A percentile compares a stretch with the other conserved stretches of the same genome.
phyloP scores from a whole-genome alignment of 2,888 invertebrate species.

The Sinopyrophorus schimmeli region DNA sequence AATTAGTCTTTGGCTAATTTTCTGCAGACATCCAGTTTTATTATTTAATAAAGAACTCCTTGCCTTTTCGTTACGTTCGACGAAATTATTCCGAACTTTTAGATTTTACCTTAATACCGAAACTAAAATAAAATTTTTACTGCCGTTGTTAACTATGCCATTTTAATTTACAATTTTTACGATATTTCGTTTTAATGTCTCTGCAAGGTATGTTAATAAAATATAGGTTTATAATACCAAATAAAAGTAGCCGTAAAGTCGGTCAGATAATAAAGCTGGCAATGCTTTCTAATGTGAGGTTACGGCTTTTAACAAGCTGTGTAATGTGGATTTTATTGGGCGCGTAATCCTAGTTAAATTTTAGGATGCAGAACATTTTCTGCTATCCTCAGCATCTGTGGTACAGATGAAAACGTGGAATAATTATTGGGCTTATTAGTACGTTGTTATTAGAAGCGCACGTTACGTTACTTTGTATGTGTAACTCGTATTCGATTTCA shows the following conservation, averaged over 20 bases:
- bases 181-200: constrained; percentile 30
- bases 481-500: too few species aligned
- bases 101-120: constrained; percentile 20
- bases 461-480: too few species aligned
- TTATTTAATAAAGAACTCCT: constrained; percentile 45
- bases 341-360: constrained; percentile 49
- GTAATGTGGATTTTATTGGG: constrained; percentile 49
- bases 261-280: constrained; percentile 44
- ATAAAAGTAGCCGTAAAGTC: constrained; percentile 46
- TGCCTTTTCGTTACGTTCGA: constrained; percentile 29
- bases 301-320: constrained; percentile 47
- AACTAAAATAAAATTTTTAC: constrained; percentile 31
- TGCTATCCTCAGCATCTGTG: constrained; percentile 30
- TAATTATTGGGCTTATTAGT: too few species aligned
- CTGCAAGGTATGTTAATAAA: constrained; percentile 40
- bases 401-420: constrained; percentile 9
- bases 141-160: constrained; percentile 27
- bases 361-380: constrained; percentile 40
- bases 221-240: constrained; percentile 46
- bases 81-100: constrained; percentile 27
- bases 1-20: constrained; percentile 46
- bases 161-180: constrained; percentile 33
- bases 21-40: constrained; percentile 41
- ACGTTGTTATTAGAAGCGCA: too few species aligned
- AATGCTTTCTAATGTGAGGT: constrained; percentile 46